phyloP scores from a whole-genome alignment of 1,140 invertebrate genomes.

The Calycopis cecrops region DNA sequence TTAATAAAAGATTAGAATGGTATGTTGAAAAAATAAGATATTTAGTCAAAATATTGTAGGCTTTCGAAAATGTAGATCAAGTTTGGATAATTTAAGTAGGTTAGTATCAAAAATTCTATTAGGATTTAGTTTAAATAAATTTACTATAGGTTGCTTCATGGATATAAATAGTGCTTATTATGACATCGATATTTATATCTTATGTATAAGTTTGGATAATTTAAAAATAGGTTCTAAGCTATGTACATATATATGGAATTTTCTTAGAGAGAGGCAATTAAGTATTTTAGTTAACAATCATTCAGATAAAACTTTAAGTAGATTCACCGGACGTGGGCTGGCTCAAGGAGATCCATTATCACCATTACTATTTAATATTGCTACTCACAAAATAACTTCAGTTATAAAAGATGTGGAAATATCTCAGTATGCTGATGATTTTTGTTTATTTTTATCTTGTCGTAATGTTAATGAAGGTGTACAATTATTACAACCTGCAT shows the following conservation, averaged over 20 bases:
- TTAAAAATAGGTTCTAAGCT: conserved; percentile 7
- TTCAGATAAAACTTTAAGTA: neutral
- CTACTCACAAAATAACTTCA: conserved; percentile 18
- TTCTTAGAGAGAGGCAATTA: conserved; percentile 5
- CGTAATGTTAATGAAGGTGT: no score
- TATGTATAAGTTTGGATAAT: conserved; percentile 7
- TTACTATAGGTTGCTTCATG: neutral
- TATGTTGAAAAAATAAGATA: neutral
- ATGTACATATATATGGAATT: conserved; percentile 13
- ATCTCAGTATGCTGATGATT: conserved; percentile 33
- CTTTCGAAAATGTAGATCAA: neutral
- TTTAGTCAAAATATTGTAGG: conserved; percentile 3
- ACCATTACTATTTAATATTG: conserved; percentile 24
- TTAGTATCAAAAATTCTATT: conserved; percentile 4
- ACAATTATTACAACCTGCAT: no score
- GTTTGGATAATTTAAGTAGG: neutral
- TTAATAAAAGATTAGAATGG: neutral
- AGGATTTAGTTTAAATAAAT: conserved; percentile 3
- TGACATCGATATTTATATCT: neutral
- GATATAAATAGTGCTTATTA: neutral
- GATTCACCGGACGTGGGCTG: conserved; percentile 6
- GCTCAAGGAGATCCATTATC: conserved; percentile 19
- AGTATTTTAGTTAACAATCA: neutral
- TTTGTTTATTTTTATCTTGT: conserved; percentile 29
- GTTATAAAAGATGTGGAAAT: conserved; percentile 18